phyloP scores from a whole-genome alignment of 2,113 vertebrate species.

The Trematomus loennbergii region DNA sequence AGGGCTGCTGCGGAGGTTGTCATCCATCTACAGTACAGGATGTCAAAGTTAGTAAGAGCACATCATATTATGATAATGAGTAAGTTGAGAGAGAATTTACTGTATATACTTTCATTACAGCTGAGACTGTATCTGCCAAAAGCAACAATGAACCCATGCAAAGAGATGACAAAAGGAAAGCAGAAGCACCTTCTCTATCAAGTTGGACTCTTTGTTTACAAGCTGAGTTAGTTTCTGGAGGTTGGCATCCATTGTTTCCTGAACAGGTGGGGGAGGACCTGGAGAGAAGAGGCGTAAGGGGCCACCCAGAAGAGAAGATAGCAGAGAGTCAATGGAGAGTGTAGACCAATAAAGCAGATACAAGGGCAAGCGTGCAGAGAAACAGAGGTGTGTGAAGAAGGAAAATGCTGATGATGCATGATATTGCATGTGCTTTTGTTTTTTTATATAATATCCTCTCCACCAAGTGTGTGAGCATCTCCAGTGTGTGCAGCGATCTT shows the following conservation, averaged over 20 bases:
- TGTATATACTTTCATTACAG: background rate
- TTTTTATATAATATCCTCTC: background rate
- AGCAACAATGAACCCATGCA: conserved; percentile 56
- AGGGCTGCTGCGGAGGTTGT: conserved; percentile 96
- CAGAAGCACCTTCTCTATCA: conserved; percentile 98
- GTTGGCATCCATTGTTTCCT: conserved; percentile 94
- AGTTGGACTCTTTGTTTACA: conserved; percentile 99
- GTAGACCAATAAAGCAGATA: conserved; percentile 14
- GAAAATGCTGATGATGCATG: conserved; percentile 30
- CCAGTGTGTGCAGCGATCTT: conserved; percentile 49
- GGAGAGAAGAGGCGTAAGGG: conserved; percentile 72
- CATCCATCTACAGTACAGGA: conserved; percentile 92
- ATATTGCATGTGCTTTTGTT: background rate
- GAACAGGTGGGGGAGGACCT: conserved; percentile 88
- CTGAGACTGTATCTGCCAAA: conserved; percentile 39
- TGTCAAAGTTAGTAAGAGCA: conserved; percentile 42
- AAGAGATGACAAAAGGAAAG: conserved; percentile 72
- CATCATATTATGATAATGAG: conserved; percentile 7
- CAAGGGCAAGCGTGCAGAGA: conserved; percentile 25
- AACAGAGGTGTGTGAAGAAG: conserved; percentile 19
- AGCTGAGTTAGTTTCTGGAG: conserved; percentile 99
- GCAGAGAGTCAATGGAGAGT: conserved; percentile 17
- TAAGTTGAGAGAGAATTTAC: background rate
- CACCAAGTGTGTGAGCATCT: background rate
- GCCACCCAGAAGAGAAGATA: conserved; percentile 41